These are phyloP conservation scores for Prolemur simus DNA, from an alignment of 2,113 vertebrate genomes.

Conservation along the genomic window DNA sequence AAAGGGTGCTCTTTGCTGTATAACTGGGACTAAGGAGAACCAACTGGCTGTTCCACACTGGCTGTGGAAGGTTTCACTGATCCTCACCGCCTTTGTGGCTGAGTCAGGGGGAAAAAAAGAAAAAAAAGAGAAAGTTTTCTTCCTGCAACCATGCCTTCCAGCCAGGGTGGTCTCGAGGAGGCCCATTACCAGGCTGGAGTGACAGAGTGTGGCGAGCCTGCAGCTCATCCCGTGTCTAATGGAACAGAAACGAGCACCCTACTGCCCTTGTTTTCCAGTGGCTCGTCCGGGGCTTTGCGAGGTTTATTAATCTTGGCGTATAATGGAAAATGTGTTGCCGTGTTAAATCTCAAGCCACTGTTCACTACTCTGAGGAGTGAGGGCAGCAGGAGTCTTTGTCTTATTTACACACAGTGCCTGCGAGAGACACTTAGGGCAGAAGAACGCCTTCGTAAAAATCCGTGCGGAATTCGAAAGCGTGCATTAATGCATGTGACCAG, in stretches of 20 bases:
- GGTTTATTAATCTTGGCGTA: constrained; percentile 79
- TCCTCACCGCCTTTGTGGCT: not conserved
- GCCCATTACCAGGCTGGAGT: constrained; percentile 70
- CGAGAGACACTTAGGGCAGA: constrained; percentile 13
- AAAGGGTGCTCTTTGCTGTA: not conserved
- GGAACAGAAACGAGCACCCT: constrained; percentile 79
- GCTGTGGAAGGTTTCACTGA: not conserved
- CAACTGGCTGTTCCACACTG: not conserved
- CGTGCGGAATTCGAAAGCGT: not conserved
- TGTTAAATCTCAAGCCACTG: constrained; percentile 62
- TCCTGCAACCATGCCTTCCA: not conserved
- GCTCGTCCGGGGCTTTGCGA: constrained; percentile 65
- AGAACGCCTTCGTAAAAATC: not conserved
- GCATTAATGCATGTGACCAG: constrained; percentile 61
- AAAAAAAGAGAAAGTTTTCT: not conserved
- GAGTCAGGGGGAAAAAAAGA: not conserved
- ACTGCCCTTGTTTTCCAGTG: constrained; percentile 79
- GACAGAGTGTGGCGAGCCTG: constrained; percentile 73
- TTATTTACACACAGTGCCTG: constrained; percentile 75
- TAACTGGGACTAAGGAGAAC: not conserved
- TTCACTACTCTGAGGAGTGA: constrained; percentile 20
- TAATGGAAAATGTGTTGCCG: constrained; percentile 79
- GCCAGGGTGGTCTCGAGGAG: constrained; percentile 50
- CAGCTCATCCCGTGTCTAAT: constrained; percentile 77
- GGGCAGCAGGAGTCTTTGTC: constrained; percentile 76